Base-by-base conservation (phyloP, 1,140 invertebrate species). In the Dreissena polymorpha region DNA sequence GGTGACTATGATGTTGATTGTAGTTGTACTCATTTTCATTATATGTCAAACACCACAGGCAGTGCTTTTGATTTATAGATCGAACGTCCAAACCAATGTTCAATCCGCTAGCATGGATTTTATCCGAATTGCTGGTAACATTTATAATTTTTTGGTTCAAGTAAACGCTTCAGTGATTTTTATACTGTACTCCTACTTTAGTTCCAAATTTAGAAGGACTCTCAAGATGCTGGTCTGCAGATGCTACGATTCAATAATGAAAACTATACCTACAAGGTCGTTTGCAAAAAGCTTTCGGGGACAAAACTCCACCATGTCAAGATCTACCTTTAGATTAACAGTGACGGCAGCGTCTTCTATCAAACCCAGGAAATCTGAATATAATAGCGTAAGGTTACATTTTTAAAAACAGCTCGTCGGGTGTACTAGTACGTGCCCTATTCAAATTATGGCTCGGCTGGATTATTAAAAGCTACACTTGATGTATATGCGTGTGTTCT, bases 81-180 rank as follows among this genome's bases (percentile, higher is more conserved):
- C 87, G 0, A 89, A 89, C 64, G 49, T 84, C 27, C 63, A 81
- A 12, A 77, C 86, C n/a, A 79, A 76, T 69, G 77, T 78, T 60
- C 60, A 89, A 71, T 53, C 53, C 27, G 23, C 84, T 39, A 25
- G 73, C 50, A 63, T 90, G 18, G 87, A 92, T 69, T 85, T 93
- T 7, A 85, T 94, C 1, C 88, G 88, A 78, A 95, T 94, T 64
- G 90, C 95, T 2, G 95, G 95, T 12, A 96, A 96, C 92, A 94
- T 96, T 29, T 96, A 95, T 90, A 97, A 97, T 91, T 93, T 96
- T 23, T 92, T 97, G 23, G 93, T 95, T 10, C 94, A 95, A 50
- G 92, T 96, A 53, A 96, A 96, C 92, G 95, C 96, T 2, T 93
- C 93, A 0, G 94, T 95, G 2, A 97, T 97, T 92, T 97, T 97